Evolutionary conservation across 2,797 vertebrate genomes (phyloP).

Genomic region (Spondyliosoma cantharus): DNA sequence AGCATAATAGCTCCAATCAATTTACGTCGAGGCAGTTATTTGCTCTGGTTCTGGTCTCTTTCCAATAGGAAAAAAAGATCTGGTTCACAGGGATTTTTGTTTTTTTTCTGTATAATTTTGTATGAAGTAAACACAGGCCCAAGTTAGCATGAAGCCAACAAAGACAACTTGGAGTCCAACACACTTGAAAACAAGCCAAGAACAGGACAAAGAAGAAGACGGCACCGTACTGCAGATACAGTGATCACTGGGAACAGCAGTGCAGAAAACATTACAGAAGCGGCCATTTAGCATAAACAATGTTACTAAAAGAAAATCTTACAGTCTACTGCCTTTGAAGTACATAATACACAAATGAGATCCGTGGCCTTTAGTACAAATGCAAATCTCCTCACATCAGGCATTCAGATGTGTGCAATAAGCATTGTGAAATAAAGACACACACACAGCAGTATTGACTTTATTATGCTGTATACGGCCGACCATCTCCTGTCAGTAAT

Average conservation of each 20-base stretch:
- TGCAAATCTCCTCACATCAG: constrained; percentile 16
- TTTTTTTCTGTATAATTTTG: neutral
- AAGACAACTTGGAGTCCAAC: neutral
- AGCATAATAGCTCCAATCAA: no score
- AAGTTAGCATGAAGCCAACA: constrained; percentile 13
- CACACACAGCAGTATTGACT: constrained; percentile 28
- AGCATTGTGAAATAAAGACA: constrained; percentile 22
- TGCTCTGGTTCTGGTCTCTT: neutral
- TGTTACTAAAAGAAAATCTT: neutral
- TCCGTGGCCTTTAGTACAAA: neutral
- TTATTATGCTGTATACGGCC: constrained; percentile 18
- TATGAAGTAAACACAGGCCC: neutral
- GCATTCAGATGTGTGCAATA: constrained; percentile 3
- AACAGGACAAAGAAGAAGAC: neutral
- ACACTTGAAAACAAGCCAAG: neutral
- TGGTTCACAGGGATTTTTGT: neutral
- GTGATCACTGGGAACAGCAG: neutral
- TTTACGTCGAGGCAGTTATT: no score
- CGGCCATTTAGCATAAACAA: neutral
- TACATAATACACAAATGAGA: neutral
- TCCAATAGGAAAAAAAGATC: neutral
- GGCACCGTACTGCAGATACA: neutral
- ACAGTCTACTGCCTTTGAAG: constrained; percentile 1
- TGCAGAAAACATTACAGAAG: neutral
- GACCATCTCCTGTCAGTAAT: constrained; percentile 52